phyloP scores from a whole-genome alignment of 2,113 vertebrate species.

The Clarias magur region DNA sequence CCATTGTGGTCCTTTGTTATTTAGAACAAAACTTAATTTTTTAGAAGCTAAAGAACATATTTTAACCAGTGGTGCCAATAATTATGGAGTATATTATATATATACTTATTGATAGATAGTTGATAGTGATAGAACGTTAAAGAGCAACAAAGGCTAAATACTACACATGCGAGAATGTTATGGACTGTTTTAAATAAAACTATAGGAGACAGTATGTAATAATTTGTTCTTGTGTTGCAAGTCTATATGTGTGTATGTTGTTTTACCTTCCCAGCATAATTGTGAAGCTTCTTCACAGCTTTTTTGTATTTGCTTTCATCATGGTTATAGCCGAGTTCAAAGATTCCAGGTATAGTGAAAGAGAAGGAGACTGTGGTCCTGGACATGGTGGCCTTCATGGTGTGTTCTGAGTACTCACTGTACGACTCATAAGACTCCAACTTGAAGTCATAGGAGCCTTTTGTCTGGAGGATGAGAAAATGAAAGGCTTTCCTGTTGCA shows the following conservation, averaged over 20 bases:
- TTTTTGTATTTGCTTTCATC: conserved; percentile 67
- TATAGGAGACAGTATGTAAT: no score
- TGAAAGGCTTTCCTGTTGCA: neutral
- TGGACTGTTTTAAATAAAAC: no score
- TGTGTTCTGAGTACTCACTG: conserved; percentile 71
- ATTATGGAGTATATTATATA: no score
- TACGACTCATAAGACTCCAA: conserved; percentile 79
- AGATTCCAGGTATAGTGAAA: conserved; percentile 60
- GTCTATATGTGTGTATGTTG: neutral
- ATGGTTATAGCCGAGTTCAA: conserved; percentile 71
- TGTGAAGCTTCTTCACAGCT: conserved; percentile 73
- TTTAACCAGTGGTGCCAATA: no score
- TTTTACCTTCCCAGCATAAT: conserved; percentile 78
- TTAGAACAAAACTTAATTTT: no score
- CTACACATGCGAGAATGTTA: no score
- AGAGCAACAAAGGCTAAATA: no score
- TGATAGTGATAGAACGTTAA: no score
- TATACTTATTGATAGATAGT: no score
- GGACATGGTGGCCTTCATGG: conserved; percentile 45
- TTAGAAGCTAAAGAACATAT: no score
- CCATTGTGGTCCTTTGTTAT: no score
- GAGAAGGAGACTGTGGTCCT: conserved; percentile 65
- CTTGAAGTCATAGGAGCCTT: conserved; percentile 82
- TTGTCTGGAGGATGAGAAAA: conserved; percentile 74
- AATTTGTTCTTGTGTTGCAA: neutral